These are phyloP conservation scores for Felis chaus DNA, from an alignment of 2,113 vertebrate species.

Conservation along the genomic window DNA sequence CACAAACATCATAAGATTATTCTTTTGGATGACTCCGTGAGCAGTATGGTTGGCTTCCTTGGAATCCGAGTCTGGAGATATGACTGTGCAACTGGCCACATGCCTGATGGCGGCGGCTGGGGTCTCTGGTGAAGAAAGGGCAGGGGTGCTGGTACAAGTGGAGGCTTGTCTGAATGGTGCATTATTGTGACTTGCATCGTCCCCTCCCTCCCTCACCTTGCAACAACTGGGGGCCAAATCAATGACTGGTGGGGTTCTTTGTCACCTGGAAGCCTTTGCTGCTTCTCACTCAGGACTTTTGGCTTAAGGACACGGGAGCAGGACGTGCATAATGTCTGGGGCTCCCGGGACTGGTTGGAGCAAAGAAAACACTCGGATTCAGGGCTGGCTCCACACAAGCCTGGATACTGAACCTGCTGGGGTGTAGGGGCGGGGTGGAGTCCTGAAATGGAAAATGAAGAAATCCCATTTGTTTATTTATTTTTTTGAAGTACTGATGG, in stretches of 20 bases:
- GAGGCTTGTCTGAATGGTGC: background rate
- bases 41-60: background rate
- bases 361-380: background rate
- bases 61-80: background rate
- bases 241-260: background rate
- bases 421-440: no score
- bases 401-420: background rate
- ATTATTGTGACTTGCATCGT: background rate
- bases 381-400: background rate
- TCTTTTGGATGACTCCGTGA: background rate
- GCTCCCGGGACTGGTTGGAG: background rate
- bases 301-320: background rate
- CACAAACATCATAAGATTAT: background rate
- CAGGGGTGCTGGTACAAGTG: background rate
- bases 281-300: background rate
- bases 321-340: background rate
- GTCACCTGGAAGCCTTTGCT: background rate
- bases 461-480: background rate
- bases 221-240: background rate
- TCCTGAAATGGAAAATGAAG: background rate
- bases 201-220: no score
- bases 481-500: background rate
- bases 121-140: background rate
- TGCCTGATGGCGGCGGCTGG: rapidly evolving
- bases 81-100: background rate